These are phyloP conservation scores for Philonicus albiceps DNA, from an alignment of 2,888 invertebrate genomes.

Conservation along the genomic window DNA sequence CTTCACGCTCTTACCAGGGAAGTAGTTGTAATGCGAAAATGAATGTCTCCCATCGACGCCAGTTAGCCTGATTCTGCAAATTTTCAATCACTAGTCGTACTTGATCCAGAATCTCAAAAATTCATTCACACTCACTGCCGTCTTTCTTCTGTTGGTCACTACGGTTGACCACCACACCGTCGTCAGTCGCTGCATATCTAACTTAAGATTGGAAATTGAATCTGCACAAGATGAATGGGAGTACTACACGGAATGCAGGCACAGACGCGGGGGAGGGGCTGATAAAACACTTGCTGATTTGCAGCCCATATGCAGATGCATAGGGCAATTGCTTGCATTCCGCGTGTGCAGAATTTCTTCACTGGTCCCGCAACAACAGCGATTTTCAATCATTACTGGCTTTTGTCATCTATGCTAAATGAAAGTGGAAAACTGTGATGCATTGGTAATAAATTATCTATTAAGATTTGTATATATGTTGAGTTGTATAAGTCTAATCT, in stretches of 20 bases:
- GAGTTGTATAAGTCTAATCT: neutral
- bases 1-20: neutral
- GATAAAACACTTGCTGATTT: neutral
- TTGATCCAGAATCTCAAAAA: conserved; percentile 44
- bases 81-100: conserved; percentile 44
- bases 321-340: neutral
- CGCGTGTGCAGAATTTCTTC: neutral
- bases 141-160: conserved; percentile 5
- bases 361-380: neutral
- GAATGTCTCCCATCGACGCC: neutral
- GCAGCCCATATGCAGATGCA: neutral
- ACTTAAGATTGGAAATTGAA: neutral
- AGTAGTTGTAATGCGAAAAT: neutral
- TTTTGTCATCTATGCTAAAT: neutral
- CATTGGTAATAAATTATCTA: neutral
- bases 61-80: neutral
- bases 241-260: neutral
- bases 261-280: neutral
- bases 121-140: neutral
- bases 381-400: neutral
- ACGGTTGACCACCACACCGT: neutral
- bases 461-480: neutral
- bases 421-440: neutral
- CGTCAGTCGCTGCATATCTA: neutral
- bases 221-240: neutral